These are phyloP conservation scores for Luperina nickerlii DNA, from an alignment of 2,888 invertebrate genomes.

Conservation along the genomic window DNA sequence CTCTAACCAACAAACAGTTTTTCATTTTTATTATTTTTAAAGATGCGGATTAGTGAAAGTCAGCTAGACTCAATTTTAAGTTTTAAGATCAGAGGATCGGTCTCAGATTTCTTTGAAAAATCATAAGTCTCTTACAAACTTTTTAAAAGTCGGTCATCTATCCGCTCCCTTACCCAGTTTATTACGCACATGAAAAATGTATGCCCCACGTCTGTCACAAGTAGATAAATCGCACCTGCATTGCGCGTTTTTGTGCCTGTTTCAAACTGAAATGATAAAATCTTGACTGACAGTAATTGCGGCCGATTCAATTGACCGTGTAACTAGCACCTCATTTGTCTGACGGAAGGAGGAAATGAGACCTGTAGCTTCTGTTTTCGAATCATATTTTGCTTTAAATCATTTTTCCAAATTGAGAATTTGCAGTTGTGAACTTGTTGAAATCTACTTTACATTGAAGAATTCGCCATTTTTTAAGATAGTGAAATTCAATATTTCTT, in stretches of 20 bases:
- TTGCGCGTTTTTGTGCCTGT: slow-evolving; percentile 66
- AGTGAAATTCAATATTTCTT: background rate
- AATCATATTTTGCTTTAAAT: slow-evolving; percentile 22
- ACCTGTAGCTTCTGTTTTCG: slow-evolving; percentile 14
- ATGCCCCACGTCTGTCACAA: slow-evolving; percentile 66
- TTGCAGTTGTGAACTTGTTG: background rate
- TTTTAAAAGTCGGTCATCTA: slow-evolving; percentile 8
- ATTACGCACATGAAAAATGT: slow-evolving; percentile 72
- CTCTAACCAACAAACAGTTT: background rate
- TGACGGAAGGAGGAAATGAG: slow-evolving; percentile 42
- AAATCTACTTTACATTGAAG: background rate
- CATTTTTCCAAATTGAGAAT: background rate
- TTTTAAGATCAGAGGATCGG: too few relatives aligned
- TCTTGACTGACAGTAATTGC: slow-evolving; percentile 58
- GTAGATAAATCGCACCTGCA: slow-evolving; percentile 69
- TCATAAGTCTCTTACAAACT: background rate
- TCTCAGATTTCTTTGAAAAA: background rate
- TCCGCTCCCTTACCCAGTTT: slow-evolving; percentile 59
- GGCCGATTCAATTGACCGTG: slow-evolving; percentile 42
- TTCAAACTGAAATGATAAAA: slow-evolving; percentile 57
- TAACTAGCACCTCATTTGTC: slow-evolving; percentile 37
- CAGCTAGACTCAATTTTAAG: too few relatives aligned
- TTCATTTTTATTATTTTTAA: background rate
- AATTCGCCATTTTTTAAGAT: too few relatives aligned
- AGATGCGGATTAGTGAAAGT: too few relatives aligned